Evolutionary conservation across 2,113 vertebrate genomes (phyloP).

Genomic region (Rhinoptilus africanus): DNA sequence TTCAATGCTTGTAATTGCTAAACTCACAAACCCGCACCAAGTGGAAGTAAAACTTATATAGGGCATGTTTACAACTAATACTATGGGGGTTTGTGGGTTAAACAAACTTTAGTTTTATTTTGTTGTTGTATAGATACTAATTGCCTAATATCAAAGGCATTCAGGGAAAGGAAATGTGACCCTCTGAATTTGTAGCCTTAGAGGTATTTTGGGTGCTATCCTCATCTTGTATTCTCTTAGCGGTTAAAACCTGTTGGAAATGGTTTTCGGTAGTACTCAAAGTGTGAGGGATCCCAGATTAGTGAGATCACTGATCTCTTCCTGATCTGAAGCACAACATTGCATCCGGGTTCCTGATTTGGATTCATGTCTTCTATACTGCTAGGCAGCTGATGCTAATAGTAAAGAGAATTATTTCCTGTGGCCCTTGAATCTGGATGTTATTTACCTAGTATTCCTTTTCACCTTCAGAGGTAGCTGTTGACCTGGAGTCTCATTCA

Average conservation of each 20-base stretch:
- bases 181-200: not conserved
- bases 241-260: not conserved
- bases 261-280: not conserved
- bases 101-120: not conserved
- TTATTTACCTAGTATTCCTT: not conserved
- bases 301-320: not conserved
- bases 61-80: not conserved
- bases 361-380: not conserved
- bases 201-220: not conserved
- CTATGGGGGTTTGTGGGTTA: not conserved
- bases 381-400: not conserved
- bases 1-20: not conserved
- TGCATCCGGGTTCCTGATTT: not conserved
- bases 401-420: not conserved
- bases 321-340: not conserved
- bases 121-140: not conserved
- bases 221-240: not conserved
- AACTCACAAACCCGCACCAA: not conserved
- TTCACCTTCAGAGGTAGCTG: not conserved
- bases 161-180: not conserved
- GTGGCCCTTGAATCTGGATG: not conserved
- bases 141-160: not conserved
- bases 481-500: not conserved
- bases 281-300: not conserved
- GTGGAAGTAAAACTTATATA: not conserved